Evolutionary conservation across 1,140 invertebrate species (phyloP), one percentile per base, ranked within the genome.

Genomic region (Listronotus oregonensis): DNA sequence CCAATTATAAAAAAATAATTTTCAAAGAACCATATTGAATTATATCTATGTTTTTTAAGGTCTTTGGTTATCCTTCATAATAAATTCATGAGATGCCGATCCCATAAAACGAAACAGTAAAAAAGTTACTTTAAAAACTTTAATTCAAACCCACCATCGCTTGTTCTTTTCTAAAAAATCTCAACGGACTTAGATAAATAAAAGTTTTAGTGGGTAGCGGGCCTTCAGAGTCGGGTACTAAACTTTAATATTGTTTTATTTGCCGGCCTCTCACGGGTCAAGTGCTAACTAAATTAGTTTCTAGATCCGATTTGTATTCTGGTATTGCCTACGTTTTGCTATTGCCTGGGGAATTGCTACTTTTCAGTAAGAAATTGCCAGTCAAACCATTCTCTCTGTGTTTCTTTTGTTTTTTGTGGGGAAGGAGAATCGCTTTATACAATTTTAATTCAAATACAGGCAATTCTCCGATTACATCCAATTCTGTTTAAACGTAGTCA

Each of bases 241-340:
- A 78, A 78, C 71, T 78, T 78, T 78, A 74, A 78, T 77, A 78
- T 77, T 77, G 77, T 73, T 78, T 78, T 78, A 78, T 78, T 78
- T 71, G 73, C 69, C 56, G 66, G 69, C 73, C 73, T 73, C 72
- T 69, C 66, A 67, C 75, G 71, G 77, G 77, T 78, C 77, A 77
- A 75, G 69, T 72, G 71, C 73, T 78, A 77, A 78, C 77, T 68
- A 74, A 77, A 77, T 78, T 78, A 78, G 68, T 66, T 72, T 69
- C 66, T 69, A 58, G 58, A 69, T 67, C 69, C 77, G 74, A 78
- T 78, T 78, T 78, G 77, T 78, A 78, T 78, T 77, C 77, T 65
- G 68, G 67, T 72, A 76, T 76, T 73, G 74, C 67, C 51, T 64
- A 39, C 64, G 67, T 68, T 73, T 74, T 69, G 71, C 62, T 69